Evolutionary conservation across 64 coral and sea anemone genomes (phyloP).

Genomic region (Montipora sp.): DNA sequence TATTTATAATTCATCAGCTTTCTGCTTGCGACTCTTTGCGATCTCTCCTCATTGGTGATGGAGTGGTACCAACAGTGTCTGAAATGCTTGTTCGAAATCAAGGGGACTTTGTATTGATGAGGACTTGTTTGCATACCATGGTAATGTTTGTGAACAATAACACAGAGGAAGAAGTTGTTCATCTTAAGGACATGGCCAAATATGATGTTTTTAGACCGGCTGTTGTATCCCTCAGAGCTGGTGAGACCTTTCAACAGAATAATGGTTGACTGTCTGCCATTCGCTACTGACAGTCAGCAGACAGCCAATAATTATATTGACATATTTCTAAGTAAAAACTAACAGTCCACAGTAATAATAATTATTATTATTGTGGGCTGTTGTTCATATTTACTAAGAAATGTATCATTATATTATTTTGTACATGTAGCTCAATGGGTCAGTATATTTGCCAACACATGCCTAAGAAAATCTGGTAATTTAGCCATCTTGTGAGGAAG

Average conservation of each 20-base stretch:
- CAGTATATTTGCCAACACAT: too few species aligned
- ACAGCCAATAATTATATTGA: too few species aligned
- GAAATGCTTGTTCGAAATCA: constrained; percentile 76
- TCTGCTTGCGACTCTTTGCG: constrained; percentile 75
- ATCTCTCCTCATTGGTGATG: constrained; percentile 49
- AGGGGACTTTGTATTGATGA: constrained; percentile 88
- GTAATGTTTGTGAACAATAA: constrained; percentile 91
- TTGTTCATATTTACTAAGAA: too few species aligned
- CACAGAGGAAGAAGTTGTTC: constrained; percentile 72
- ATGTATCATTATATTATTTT: too few species aligned
- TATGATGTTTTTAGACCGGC: constrained; percentile 77
- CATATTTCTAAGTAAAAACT: too few species aligned
- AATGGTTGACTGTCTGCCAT: not conserved
- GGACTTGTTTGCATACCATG: constrained; percentile 87
- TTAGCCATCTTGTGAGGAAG: too few species aligned
- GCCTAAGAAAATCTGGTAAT: too few species aligned
- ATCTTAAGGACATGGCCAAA: constrained; percentile 83
- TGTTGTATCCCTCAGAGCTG: constrained; percentile 85
- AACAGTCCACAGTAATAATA: too few species aligned
- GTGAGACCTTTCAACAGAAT: constrained; percentile 18
- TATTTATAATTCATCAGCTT: constrained; percentile 80
- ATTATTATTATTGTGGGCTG: too few species aligned
- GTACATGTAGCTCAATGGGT: too few species aligned
- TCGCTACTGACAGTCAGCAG: too few species aligned
- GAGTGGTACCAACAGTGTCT: constrained; percentile 69